Conservation (phyloP, 2,113 vertebrate genomes). For the Phyllostomus discolor region DNA sequence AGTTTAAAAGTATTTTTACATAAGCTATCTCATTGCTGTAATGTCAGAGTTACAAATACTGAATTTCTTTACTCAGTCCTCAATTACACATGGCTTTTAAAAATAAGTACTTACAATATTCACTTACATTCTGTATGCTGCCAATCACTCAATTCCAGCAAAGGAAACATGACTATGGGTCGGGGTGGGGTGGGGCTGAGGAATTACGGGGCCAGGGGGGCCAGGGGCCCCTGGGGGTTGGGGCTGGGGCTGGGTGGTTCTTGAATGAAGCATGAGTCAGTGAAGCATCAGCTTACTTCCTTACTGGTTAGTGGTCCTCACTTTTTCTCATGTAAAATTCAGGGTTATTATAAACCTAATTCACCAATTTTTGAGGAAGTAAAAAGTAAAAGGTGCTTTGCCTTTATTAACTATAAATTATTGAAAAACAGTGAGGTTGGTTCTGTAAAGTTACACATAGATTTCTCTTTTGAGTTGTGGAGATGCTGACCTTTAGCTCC, state of each 20-base stretch:
- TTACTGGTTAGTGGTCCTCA: not conserved
- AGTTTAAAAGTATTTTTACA: not conserved
- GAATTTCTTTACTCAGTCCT: not conserved
- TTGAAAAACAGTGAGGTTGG: not conserved
- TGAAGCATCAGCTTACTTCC: not conserved
- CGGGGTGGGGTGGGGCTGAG: accelerated
- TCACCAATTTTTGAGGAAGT: not conserved
- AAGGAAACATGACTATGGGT: not conserved
- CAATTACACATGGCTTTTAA: not conserved
- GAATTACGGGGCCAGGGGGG: too few species aligned
- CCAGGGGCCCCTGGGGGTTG: too few species aligned
- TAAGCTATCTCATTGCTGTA: not conserved
- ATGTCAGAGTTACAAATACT: not conserved
- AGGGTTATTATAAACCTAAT: not conserved
- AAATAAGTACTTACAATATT: not conserved
- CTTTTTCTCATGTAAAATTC: not conserved
- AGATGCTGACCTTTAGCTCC: not conserved
- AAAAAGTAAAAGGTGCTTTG: not conserved
- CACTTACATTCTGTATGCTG: not conserved
- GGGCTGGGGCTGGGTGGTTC: not conserved
- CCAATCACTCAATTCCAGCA: not conserved
- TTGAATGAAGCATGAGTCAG: not conserved
- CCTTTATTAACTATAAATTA: not conserved
- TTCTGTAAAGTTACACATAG: not conserved
- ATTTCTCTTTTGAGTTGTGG: not conserved